These are phyloP conservation scores for Spialia ferax DNA, from an alignment of 2,888 invertebrate species.

Conservation along the genomic window DNA sequence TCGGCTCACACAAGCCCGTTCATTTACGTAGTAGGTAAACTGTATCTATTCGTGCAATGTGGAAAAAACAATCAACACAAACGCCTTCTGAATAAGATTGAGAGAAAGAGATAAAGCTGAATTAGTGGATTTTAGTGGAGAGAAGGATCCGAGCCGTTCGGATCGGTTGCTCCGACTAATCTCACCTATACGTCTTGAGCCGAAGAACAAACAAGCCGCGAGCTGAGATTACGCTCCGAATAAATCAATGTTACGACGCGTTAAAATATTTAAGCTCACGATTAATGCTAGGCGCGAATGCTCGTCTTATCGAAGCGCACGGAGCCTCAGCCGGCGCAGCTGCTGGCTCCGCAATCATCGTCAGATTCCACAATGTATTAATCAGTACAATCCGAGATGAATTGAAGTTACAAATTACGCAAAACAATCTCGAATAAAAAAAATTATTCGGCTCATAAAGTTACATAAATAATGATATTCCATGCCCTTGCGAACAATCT, in stretches of 20 bases:
- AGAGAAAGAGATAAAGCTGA: slow-evolving; percentile 33
- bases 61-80: slow-evolving; percentile 22
- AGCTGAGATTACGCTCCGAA: slow-evolving; percentile 81
- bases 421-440: slow-evolving; percentile 34
- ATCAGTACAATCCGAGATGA: slow-evolving; percentile 52
- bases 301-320: slow-evolving; percentile 69
- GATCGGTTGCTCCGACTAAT: slow-evolving; percentile 73
- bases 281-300: slow-evolving; percentile 78
- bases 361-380: slow-evolving; percentile 55
- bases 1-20: slow-evolving; percentile 13
- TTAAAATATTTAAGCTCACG: slow-evolving; percentile 86
- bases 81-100: slow-evolving; percentile 28
- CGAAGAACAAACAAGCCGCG: slow-evolving; percentile 84
- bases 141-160: slow-evolving; percentile 46
- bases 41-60: slow-evolving; percentile 11
- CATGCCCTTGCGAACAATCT: slow-evolving; percentile 13
- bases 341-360: slow-evolving; percentile 57
- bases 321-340: slow-evolving; percentile 60
- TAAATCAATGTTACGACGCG: slow-evolving; percentile 86
- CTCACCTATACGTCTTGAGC: slow-evolving; percentile 82
- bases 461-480: slow-evolving; percentile 19
- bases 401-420: slow-evolving; percentile 34
- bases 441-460: slow-evolving; percentile 23
- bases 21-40: slow-evolving; percentile 22
- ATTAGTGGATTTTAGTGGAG: slow-evolving; percentile 36